A percentile compares a stretch with the other conserved stretches of the same genome.
phyloP scores from a whole-genome alignment of 2,888 invertebrate genomes.

The Trissonchulus sp. region DNA sequence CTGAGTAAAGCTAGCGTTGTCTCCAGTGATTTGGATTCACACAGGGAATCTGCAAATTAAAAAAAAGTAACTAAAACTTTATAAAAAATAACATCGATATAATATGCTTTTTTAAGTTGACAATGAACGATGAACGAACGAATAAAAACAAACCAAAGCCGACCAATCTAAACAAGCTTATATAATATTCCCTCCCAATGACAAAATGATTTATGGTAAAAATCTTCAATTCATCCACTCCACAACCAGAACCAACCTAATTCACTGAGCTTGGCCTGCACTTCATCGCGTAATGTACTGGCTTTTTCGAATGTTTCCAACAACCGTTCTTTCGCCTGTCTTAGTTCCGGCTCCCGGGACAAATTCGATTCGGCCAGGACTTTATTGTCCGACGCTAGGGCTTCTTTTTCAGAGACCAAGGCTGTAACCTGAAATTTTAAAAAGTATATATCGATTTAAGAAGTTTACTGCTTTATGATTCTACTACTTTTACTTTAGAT shows the following conservation, averaged over 20 bases:
- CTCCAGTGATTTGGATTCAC: slow-evolving; percentile 69
- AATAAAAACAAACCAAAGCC: too few relatives aligned
- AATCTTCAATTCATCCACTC: too few relatives aligned
- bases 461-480: too few relatives aligned
- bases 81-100: too few relatives aligned
- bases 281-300: slow-evolving; percentile 51
- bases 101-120: too few relatives aligned
- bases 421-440: slow-evolving; percentile 65
- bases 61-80: slow-evolving; percentile 33
- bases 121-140: too few relatives aligned
- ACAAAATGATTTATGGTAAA: too few relatives aligned
- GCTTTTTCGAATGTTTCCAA: slow-evolving; percentile 59
- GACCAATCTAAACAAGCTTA: too few relatives aligned
- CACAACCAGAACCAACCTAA: not conserved
- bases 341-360: slow-evolving; percentile 72
- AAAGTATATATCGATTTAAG: too few relatives aligned
- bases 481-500: too few relatives aligned
- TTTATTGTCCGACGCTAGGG: slow-evolving; percentile 77
- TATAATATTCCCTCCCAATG: too few relatives aligned
- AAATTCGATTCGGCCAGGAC: slow-evolving; percentile 85
- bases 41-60: slow-evolving; percentile 64
- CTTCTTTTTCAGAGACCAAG: slow-evolving; percentile 70
- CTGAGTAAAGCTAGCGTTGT: slow-evolving; percentile 79
- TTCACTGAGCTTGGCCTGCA: slow-evolving; percentile 60
- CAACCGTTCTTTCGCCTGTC: slow-evolving; percentile 67